Conservation (phyloP, 2,888 invertebrate species). For the Amiota mariae region DNA sequence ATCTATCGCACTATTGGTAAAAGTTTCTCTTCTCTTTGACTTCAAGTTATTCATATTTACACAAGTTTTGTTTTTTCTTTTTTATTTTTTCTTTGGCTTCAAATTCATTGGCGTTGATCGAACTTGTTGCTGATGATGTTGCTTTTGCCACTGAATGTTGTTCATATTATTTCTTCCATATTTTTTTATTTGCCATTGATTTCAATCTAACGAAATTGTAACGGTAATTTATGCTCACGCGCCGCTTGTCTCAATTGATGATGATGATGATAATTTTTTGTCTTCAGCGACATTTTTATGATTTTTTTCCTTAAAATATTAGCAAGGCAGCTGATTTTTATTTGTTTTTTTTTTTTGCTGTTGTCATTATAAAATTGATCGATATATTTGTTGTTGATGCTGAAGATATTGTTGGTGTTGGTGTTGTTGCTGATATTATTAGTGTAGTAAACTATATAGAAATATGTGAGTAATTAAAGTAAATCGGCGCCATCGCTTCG, state of each 20-base stretch:
- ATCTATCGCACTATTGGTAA: constrained; percentile 42
- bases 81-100: not conserved
- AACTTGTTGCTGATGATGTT: constrained; percentile 37
- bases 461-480: constrained; percentile 58
- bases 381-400: constrained; percentile 63
- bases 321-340: not conserved
- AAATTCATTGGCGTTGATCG: too few species aligned
- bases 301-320: not conserved
- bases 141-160: constrained; percentile 7
- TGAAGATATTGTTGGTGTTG: constrained; percentile 54
- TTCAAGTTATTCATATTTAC: constrained; percentile 25
- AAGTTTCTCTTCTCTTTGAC: constrained; percentile 53
- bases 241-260: constrained; percentile 1
- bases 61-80: not conserved
- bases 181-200: not conserved
- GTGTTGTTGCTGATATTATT: constrained; percentile 58
- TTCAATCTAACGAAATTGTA: constrained; percentile 27
- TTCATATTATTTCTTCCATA: constrained; percentile 18
- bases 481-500: constrained; percentile 24
- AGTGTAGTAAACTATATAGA: constrained; percentile 26
- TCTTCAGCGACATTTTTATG: constrained; percentile 40
- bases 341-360: constrained; percentile 2
- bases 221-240: constrained; percentile 16
- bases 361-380: constrained; percentile 51
- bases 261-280: constrained; percentile 3